Evolutionary conservation across 2,888 invertebrate genomes (phyloP), one percentile per base, ranked within the genome.

Genomic region (Euzetes globulus): DNA sequence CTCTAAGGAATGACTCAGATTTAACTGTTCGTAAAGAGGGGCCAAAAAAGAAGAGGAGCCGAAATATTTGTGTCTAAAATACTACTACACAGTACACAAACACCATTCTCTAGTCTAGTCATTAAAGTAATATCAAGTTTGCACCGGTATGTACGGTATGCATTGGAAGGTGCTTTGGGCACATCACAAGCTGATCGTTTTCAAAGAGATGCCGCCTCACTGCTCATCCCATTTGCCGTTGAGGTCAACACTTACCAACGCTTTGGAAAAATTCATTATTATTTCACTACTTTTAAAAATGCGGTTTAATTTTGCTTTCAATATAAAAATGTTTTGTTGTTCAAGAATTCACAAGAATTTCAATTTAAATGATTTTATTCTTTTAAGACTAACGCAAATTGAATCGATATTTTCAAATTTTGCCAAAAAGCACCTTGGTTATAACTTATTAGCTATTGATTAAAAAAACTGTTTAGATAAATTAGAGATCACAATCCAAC

Each of bases 141-240:
- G 33, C 33, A 33, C 33, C 33, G n/a, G n/a, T 6, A 52, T 52
- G 52, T 6, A n/a, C 13, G n/a, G 17, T 60, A 25, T 60, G 60
- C 19, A 17, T 27, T 19, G 19, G 22, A 60, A 60, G 60, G 60
- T 60, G 60, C 60, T 60, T 25, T 13, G 33, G 33, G 60, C 60
- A 19, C 19, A 60, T 17, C 29, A 60, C 19, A 25, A 60, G n/a
- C 60, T 29, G 60, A 60, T 60, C 27, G 33, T 17, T 17, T 60
- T 22, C 60, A 60, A 60, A 60, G 60, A 33, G 29, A 60, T 60
- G 60, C 60, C 60, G 60, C 60, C 33, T 27, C 15, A 27, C 29
- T 29, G 19, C 52, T 52, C 52, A 6, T n/a, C 52, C 52, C 52
- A 52, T 19, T 19, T 6, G 19, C 19, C 2, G 60, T 60, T 60